Base-by-base conservation (phyloP, 2,113 vertebrate genomes). In the Notechis scutatus region DNA sequence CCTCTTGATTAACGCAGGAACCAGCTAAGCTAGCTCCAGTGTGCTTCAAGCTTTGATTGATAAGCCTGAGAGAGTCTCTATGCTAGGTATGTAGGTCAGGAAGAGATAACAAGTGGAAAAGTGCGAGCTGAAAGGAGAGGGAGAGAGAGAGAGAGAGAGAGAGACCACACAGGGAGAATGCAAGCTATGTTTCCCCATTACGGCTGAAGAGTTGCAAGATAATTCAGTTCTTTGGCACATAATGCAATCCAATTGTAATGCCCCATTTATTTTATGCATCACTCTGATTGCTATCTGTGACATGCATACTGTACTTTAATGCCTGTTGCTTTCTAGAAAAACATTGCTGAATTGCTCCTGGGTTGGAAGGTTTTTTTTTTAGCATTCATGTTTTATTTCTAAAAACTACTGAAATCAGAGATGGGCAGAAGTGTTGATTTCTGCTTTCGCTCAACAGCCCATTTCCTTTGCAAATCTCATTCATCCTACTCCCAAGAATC, bases 91-190 rank as follows among this genome's bases (percentile, higher is more conserved):
- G 97, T 97, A 96, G 97, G 98, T 97, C 97, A 98, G 96, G 96
- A 94, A 97, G 96, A 95, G 96, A 95, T 95, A 97, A 97, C 96
- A 97, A 96, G 96, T 97, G 97, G 95, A 94, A 95, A 96, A 94
- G 55, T 94, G 93, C 95, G 96, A 96, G 95, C 96, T 97, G 96
- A 96, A 96, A 87, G 20, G 94, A 95, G 42, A 89, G 87, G 4
- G 86, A 18, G 86, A 52, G 74, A 42, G 74, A 81, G 89, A 52
- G 86, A 18, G 86, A 52, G 74, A 42, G 74, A 81, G 89, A 52
- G 95, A 98, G 98, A 98, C 98, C 98, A 98, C 98, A 98, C 98
- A 98, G 97, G 97, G 96, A 97, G 98, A 95, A 94, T 90, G 95
- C 96, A 97, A 96, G 97, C 97, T 97, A 94, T 45, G 95, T 95